These are phyloP conservation scores for Stenichneumon culpator DNA, from an alignment of 2,888 invertebrate genomes.

Conservation along the genomic window DNA sequence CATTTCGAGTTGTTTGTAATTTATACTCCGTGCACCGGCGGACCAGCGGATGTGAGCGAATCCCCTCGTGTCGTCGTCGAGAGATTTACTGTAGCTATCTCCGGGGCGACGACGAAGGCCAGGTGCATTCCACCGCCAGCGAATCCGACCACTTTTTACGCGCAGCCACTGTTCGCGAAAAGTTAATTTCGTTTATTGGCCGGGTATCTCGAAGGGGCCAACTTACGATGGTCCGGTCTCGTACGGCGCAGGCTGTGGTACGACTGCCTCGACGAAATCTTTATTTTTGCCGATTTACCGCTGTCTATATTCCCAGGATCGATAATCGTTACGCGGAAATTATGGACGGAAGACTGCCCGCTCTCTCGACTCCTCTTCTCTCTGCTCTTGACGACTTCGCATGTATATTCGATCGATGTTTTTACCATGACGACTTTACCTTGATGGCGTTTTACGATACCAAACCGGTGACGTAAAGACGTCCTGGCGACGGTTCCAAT, in stretches of 20 bases:
- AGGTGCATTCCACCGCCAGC: conserved; percentile 62
- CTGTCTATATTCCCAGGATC: conserved; percentile 72
- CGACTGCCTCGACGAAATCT: conserved; percentile 71
- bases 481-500: no score
- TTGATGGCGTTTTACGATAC: no score
- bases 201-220: conserved; percentile 48
- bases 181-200: conserved; percentile 78
- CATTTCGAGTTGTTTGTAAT: no score
- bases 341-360: conserved; percentile 69
- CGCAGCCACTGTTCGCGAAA: conserved; percentile 69
- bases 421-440: neutral
- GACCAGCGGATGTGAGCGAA: no score
- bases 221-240: conserved; percentile 12
- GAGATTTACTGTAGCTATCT: no score
- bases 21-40: no score
- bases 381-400: neutral
- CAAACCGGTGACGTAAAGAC: no score
- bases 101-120: conserved; percentile 7
- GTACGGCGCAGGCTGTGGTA: conserved; percentile 3
- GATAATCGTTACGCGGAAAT: conserved; percentile 77
- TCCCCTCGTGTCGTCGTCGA: no score
- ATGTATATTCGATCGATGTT: conserved; percentile 45
- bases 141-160: conserved; percentile 74
- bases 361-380: conserved; percentile 20
- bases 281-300: conserved; percentile 73